phyloP scores from a whole-genome alignment of 2,797 vertebrate genomes.

The Macroramphosus scolopax region DNA sequence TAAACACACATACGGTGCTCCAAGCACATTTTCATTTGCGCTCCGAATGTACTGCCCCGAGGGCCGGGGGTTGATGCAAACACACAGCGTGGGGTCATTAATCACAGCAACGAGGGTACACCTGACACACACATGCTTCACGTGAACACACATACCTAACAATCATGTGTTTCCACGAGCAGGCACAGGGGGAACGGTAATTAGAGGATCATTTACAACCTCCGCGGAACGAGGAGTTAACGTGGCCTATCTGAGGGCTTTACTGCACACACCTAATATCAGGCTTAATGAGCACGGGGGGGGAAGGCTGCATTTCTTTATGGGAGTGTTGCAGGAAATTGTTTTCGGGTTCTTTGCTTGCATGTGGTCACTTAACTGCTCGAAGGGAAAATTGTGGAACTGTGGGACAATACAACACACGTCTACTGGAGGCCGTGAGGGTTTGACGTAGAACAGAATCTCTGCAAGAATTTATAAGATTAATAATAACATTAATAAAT shows the following conservation, averaged over 20 bases:
- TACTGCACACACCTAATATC: too few species aligned
- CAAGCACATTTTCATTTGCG: slow-evolving; percentile 45
- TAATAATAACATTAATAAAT: too few species aligned
- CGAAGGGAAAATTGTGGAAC: too few species aligned
- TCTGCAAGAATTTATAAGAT: too few species aligned
- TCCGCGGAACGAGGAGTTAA: neutral
- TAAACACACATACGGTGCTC: slow-evolving; percentile 8
- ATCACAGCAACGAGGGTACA: slow-evolving; percentile 30
- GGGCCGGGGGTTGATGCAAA: slow-evolving; percentile 19
- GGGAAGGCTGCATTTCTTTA: too few species aligned
- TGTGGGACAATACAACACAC: too few species aligned
- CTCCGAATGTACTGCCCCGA: slow-evolving; percentile 26
- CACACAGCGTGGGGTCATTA: slow-evolving; percentile 32
- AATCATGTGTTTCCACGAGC: too few species aligned
- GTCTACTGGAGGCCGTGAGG: too few species aligned
- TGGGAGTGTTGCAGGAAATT: neutral
- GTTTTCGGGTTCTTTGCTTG: too few species aligned
- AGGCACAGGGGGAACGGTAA: slow-evolving; percentile 10
- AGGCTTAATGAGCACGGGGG: slow-evolving; percentile 10
- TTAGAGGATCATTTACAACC: slow-evolving; percentile 23
- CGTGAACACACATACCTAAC: neutral
- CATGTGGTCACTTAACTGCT: too few species aligned
- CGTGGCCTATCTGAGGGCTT: slow-evolving; percentile 8
- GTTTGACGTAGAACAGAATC: too few species aligned
- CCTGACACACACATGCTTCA: slow-evolving; percentile 25